Evolutionary conservation across 2,888 invertebrate genomes (phyloP), one percentile per base, ranked within the genome.

Genomic region (Chymomyza fuscimana): DNA sequence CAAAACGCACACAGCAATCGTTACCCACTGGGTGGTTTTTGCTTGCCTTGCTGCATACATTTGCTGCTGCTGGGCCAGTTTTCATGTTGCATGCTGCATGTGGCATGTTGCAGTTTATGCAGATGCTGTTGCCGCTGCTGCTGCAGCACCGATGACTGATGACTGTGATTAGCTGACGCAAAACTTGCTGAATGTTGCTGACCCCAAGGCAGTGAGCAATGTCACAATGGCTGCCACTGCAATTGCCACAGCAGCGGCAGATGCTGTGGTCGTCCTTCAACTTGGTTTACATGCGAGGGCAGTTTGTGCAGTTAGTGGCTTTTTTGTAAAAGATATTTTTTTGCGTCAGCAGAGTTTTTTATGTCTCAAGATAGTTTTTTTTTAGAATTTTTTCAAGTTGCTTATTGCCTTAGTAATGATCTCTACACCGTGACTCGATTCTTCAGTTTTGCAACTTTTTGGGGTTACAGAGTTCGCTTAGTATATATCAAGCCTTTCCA

Each of bases 101-200:
- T 46, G 40, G 40, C 40, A 46, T 46, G 40, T 12, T 12, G 40
- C 40, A 46, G 10, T 12, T 46, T 46, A 46, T 46, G 40, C 40
- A 46, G 40, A 46, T 46, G 32, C 19, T 25, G 16, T 19, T 22
- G 58, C 32, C 1, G 19, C 19, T 40, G 61, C 40, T 46, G 40
- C 40, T 0, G 40, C 40, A 46, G 1, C 40, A 12, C 12, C 40
- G 40, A 46, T 46, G 40, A 78, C 80, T 79, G 79, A 79, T 80
- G 77, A 80, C 77, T 79, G 77, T 80, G 80, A 80, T 81, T 80
- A 80, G 78, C 65, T 46, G 40, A 46, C 12, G 40, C 40, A 46
- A 46, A 12, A 46, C 40, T 46, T 46, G 40, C 54, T 54, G 54
- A 54, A 54, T 54, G 54, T 54, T 54, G 54, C 54, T 58, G 58